Conservation (phyloP, 2,888 invertebrate species). For the Acleris holmiana region DNA sequence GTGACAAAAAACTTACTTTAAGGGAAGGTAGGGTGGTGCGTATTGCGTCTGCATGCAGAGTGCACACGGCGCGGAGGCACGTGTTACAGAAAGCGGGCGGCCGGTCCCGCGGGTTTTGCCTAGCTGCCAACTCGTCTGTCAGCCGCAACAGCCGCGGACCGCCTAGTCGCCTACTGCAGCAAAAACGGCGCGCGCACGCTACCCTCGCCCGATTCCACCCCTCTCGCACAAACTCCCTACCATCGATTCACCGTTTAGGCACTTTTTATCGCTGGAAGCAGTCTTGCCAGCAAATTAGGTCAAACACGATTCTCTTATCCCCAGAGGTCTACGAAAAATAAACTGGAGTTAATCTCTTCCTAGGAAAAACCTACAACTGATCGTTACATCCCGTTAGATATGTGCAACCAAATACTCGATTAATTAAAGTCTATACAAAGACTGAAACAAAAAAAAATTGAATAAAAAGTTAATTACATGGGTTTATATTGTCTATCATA, state of each 20-base stretch:
- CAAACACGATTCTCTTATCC: constrained; percentile 45
- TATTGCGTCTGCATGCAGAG: background rate
- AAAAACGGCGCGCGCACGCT: constrained; percentile 59
- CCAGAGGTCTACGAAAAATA: constrained; percentile 22
- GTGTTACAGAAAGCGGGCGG: constrained; percentile 12
- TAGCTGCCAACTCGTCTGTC: constrained; percentile 44
- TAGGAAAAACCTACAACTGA: no score
- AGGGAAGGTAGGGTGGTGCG: constrained; percentile 10
- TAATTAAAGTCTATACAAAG: background rate
- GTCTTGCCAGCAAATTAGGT: constrained; percentile 52
- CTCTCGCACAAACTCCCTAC: constrained; percentile 50
- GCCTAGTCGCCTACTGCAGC: constrained; percentile 45
- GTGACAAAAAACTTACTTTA: constrained; percentile 19
- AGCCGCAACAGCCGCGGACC: constrained; percentile 41
- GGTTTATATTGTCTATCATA: no score
- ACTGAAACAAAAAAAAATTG: no score
- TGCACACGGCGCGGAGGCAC: background rate
- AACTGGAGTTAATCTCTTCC: background rate
- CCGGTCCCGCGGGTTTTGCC: constrained; percentile 16
- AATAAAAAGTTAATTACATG: no score
- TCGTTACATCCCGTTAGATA: background rate
- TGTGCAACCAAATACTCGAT: background rate
- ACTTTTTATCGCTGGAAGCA: constrained; percentile 60
- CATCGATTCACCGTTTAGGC: constrained; percentile 65
- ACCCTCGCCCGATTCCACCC: constrained; percentile 43